Evolutionary conservation across 2,888 invertebrate species (phyloP), one percentile per base, ranked within the genome.

Genomic region (Campopleginae sp.): DNA sequence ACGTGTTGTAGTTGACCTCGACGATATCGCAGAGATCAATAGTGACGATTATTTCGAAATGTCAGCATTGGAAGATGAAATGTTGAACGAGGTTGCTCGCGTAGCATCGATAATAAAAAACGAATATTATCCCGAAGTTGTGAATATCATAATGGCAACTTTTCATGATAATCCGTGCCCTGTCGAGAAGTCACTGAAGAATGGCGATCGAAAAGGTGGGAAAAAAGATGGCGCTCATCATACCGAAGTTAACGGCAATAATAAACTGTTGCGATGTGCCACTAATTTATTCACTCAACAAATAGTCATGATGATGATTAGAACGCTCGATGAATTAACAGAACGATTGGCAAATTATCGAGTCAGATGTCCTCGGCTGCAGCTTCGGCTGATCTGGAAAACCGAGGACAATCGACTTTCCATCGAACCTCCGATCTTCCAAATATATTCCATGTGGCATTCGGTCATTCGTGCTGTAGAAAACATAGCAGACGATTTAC

Each of bases 251-350:
- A n/a, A 92, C 80, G 90, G 91, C 14, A 92, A 94, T 91, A 89
- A 90, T 10, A 91, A 91, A 23, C 90, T 94, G 12, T 93, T 94
- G 87, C 88, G 88, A 10, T 95, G 94, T 61, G 91, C 94, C 1
- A 94, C 94, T 83, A 90, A 92, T 38, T 91, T 96, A 1, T 94
- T 96, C 81, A 94, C 95, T 54, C 94, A 95, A 89, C 95, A 96
- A 92, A 95, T 97, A 88, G 95, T 96, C 88, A 95, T 96, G 89
- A 90, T 96, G 46, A 96, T 97, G 94, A 95, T 96, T 72, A 94
- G 95, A 76, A 96, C 97, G 8, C 95, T 97, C 66, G 94, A 95
- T 63, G 95, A 95, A 86, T 93, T 97, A 8, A 94, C 96, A 82
- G 94, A 95, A 0, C 93, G 95, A 8, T 84, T 91, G 12, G 94